phyloP scores from a whole-genome alignment of 2,113 vertebrate genomes.

The Pimephales promelas region DNA sequence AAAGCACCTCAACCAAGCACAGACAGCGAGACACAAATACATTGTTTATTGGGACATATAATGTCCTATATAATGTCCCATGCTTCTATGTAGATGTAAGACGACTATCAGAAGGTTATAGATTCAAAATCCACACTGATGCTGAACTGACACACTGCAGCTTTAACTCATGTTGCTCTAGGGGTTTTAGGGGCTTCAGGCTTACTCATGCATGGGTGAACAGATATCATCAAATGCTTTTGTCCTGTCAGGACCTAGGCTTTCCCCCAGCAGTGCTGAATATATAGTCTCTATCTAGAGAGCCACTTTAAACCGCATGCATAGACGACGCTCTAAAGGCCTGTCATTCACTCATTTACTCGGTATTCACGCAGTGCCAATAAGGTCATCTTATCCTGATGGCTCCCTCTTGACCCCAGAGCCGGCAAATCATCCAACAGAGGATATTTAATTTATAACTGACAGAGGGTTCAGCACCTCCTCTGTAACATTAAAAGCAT shows the following conservation, averaged over 20 bases:
- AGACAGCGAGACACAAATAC: neutral
- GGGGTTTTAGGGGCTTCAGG: neutral
- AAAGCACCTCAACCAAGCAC: neutral
- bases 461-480: neutral
- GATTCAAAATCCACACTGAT: neutral
- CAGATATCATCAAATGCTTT: neutral
- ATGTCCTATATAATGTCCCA: no score
- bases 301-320: neutral
- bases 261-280: neutral
- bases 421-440: neutral
- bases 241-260: neutral
- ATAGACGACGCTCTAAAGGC: neutral
- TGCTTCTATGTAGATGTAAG: neutral
- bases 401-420: neutral
- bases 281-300: neutral
- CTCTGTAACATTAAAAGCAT: neutral
- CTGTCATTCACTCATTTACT: slow-evolving; percentile 11
- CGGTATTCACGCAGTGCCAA: slow-evolving; percentile 19
- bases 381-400: slow-evolving; percentile 15
- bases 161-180: neutral
- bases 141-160: neutral
- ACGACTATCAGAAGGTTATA: neutral
- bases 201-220: slow-evolving; percentile 1
- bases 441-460: slow-evolving; percentile 39
- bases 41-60: neutral